A percentile compares a stretch with the other conserved stretches of the same genome.
Evolutionary conservation across 2,113 vertebrate genomes (phyloP).

Genomic region (Charadrius vociferus): DNA sequence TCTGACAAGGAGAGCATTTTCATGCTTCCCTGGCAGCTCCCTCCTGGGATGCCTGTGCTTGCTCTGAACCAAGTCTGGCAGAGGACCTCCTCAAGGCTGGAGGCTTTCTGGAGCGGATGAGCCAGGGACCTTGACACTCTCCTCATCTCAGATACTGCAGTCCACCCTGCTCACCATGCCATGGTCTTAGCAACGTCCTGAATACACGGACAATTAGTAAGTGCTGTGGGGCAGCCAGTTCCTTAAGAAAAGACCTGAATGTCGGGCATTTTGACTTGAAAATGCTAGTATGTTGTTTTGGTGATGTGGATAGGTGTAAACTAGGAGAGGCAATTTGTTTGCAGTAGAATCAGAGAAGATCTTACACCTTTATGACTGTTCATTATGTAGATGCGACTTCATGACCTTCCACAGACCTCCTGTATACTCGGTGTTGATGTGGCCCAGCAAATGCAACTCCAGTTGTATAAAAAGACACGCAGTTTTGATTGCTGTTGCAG

Average conservation of each 20-base stretch:
- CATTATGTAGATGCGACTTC: neutral
- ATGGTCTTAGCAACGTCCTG: neutral
- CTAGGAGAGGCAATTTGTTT: neutral
- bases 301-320: neutral
- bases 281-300: neutral
- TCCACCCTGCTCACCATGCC: neutral
- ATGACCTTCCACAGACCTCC: neutral
- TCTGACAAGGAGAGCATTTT: neutral
- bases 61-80: neutral
- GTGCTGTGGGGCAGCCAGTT: neutral
- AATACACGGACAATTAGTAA: neutral
- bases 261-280: neutral
- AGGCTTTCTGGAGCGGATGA: neutral
- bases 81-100: neutral
- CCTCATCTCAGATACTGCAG: neutral
- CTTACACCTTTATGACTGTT: neutral
- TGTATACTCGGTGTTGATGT: neutral
- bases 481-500: neutral
- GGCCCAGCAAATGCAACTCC: neutral
- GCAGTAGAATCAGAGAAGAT: neutral
- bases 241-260: neutral
- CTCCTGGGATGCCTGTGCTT: neutral
- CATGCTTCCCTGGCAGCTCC: neutral
- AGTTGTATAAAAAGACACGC: neutral
- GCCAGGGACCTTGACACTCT: neutral